Evolutionary conservation across 2,113 vertebrate genomes (phyloP), one percentile per base, ranked within the genome.

Genomic region (Apteryx mantelli): DNA sequence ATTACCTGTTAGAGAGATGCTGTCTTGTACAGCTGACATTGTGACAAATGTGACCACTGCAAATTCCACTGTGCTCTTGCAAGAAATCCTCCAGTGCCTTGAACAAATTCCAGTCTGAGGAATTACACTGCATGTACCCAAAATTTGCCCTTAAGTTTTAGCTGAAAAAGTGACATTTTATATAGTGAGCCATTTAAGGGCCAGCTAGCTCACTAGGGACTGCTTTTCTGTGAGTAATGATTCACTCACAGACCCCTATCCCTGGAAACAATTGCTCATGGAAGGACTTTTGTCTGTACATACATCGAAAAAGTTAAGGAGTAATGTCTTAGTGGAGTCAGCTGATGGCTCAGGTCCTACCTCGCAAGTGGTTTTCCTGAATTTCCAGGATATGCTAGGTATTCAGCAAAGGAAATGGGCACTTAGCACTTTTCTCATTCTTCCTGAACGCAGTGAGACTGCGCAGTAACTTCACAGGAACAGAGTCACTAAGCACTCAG

Each of bases 321-420:
- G 20, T 58, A 0, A 0, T 24, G 20, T 82, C 74, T 82, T 74
- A 84, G n/a, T 7, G 46, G 93, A 87, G 36, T 75, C 81, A 91
- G 89, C 73, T 78, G 84, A 84, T 60, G n/a, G 60, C 30, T 95
- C 65, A 63, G 19, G 40, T 89, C 77, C 55, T 96, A 87, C 77
- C 84, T 91, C 46, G 53, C 73, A 91, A 91, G 81, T 20, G 4
- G 42, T 83, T 61, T 95, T 64, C 66, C 80, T 91, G 71, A 76
- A 77, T 86, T 86, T 89, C 84, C 56, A n/a, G 68, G 69, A 48
- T 16, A 70, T 32, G 3, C 44, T 77, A 69, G 21, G 36, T 26
- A 70, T 18, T 78, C 20, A 86, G 61, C 19, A 80, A 64, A 83
- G 83, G 20, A 80, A 93, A 83, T 1, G 53, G 22, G 63, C 82